Percentiles rank a stretch among this genome's conserved stretches.
phyloP scores from a whole-genome alignment of 2,888 invertebrate genomes.

The Mythimna albipuncta region DNA sequence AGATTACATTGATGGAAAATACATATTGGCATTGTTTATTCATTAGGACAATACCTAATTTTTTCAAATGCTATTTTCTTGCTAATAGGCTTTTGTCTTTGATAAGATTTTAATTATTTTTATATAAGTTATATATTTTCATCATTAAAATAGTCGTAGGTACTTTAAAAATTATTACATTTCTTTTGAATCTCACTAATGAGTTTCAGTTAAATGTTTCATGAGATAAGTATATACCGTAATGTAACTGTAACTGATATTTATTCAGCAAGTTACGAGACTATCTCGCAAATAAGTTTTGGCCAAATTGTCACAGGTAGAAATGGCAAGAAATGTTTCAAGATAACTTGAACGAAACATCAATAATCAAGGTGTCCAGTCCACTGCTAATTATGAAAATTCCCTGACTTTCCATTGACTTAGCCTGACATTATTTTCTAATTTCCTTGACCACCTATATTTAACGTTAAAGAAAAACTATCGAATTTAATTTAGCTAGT shows the following conservation, averaged over 20 bases:
- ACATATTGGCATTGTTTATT: conserved; percentile 9
- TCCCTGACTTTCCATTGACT: no score
- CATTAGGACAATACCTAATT: neutral
- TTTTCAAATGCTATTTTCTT: neutral
- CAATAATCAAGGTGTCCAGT: neutral
- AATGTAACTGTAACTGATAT: neutral
- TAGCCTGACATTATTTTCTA: no score
- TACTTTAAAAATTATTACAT: neutral
- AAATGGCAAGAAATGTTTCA: neutral
- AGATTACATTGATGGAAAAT: conserved; percentile 35
- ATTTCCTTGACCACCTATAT: no score
- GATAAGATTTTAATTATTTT: neutral
- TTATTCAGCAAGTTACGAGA: neutral
- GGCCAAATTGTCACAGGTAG: neutral
- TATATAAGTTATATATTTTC: neutral
- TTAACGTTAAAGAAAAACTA: no score
- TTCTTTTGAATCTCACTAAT: neutral
- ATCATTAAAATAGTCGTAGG: neutral
- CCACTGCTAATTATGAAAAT: no score
- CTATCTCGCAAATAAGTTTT: neutral
- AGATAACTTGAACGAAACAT: neutral
- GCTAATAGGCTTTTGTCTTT: neutral
- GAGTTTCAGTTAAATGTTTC: neutral
- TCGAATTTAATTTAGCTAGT: no score
- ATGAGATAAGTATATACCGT: neutral